These are phyloP conservation scores for Drosophila anceps DNA, from an alignment of 2,888 invertebrate species.

Conservation along the genomic window DNA sequence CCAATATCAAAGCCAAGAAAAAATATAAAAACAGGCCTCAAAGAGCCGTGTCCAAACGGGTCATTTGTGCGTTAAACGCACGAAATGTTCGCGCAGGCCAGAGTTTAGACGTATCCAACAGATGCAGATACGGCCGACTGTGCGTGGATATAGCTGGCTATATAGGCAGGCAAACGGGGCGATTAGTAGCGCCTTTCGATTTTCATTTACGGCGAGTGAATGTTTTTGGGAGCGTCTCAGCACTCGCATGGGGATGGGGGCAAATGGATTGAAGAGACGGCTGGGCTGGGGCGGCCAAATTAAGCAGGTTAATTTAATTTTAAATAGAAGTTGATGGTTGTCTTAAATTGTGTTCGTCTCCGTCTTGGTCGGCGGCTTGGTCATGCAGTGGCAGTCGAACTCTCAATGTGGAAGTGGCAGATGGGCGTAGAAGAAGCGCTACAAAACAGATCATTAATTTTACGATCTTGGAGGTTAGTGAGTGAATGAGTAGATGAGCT, in stretches of 20 bases:
- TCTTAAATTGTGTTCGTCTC: slow-evolving; percentile 42
- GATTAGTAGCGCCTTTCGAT: slow-evolving; percentile 82
- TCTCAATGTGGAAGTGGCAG: slow-evolving; percentile 27
- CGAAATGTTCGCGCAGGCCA: slow-evolving; percentile 63
- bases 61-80: slow-evolving; percentile 80
- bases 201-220: slow-evolving; percentile 62
- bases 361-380: slow-evolving; percentile 5
- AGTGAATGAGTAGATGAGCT: slow-evolving; percentile 45
- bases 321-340: slow-evolving; percentile 77
- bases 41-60: slow-evolving; percentile 61
- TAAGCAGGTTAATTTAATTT: slow-evolving; percentile 81
- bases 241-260: slow-evolving; percentile 7
- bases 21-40: slow-evolving; percentile 35
- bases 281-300: slow-evolving; percentile 54
- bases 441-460: slow-evolving; percentile 71
- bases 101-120: slow-evolving; percentile 49
- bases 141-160: slow-evolving; percentile 46
- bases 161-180: slow-evolving; percentile 63
- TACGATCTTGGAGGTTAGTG: slow-evolving; percentile 75
- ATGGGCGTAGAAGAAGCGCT: slow-evolving; percentile 64
- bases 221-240: slow-evolving; percentile 71
- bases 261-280: slow-evolving; percentile 2
- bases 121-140: slow-evolving; percentile 41
- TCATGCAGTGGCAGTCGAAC: slow-evolving; percentile 43
- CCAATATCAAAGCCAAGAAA: slow-evolving; percentile 28